Evolutionary conservation across 1,140 invertebrate species (phyloP).

Genomic region (Euglossa dilemma): DNA sequence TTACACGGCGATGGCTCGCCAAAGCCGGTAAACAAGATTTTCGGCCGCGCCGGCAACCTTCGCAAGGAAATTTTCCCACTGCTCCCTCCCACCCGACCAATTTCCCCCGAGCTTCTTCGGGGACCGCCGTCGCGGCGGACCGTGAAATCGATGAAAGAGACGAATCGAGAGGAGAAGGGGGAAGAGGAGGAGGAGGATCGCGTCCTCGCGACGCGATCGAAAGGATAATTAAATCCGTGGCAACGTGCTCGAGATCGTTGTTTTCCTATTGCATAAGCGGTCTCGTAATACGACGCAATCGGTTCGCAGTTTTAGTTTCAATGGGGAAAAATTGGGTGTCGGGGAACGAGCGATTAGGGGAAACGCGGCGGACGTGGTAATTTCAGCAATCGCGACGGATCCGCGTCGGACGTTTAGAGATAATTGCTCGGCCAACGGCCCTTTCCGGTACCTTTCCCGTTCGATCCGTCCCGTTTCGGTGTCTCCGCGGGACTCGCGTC

Average conservation of each 20-base stretch:
- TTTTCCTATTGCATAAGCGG: too few relatives aligned
- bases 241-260: too few relatives aligned
- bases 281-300: not conserved
- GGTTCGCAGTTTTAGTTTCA: not conserved
- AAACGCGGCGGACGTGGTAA: conserved; percentile 1
- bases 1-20: not conserved
- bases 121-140: not conserved
- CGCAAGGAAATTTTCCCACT: not conserved
- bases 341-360: conserved; percentile 3
- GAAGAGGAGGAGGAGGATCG: not conserved
- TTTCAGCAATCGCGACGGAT: not conserved
- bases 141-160: conserved; percentile 9
- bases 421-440: too few relatives aligned
- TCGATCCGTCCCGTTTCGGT: too few relatives aligned
- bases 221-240: conserved; percentile 4
- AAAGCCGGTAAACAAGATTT: conserved; percentile 15
- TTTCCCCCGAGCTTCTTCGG: not conserved
- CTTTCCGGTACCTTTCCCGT: too few relatives aligned
- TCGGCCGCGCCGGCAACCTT: not conserved
- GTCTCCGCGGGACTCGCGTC: too few relatives aligned
- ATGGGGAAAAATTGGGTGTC: conserved; percentile 4
- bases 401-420: too few relatives aligned
- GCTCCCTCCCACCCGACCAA: not conserved
- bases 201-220: not conserved
- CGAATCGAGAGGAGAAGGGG: too few relatives aligned